Percentiles rank a stretch among this genome's conserved stretches.
phyloP scores from a whole-genome alignment of 37 sponge, comb jelly and placozoan species.

The Corticium candelabrum region DNA sequence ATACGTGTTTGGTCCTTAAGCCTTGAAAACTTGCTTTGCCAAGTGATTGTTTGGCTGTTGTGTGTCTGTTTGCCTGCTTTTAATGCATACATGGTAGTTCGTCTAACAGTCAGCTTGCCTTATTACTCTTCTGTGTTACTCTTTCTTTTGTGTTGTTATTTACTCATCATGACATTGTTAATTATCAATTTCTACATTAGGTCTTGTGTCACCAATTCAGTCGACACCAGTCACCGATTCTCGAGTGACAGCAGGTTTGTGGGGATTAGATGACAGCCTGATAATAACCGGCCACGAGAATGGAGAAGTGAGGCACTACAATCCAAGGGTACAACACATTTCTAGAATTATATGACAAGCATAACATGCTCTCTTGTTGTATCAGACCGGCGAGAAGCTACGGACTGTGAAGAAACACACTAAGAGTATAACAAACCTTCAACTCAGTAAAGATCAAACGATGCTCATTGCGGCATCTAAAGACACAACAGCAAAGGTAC shows the following conservation, averaged over 20 bases:
- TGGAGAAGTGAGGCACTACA: slow-evolving; percentile 61
- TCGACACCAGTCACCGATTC: slow-evolving; percentile 16
- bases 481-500: slow-evolving; percentile 80
- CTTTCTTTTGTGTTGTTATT: too few species aligned
- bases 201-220: neutral
- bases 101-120: too few species aligned
- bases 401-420: slow-evolving; percentile 11
- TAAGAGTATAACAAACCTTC: slow-evolving; percentile 17
- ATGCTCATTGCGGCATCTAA: slow-evolving; percentile 88
- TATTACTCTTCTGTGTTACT: too few species aligned
- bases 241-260: slow-evolving; percentile 71
- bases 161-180: neutral
- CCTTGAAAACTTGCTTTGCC: too few species aligned
- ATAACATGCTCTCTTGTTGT: too few species aligned
- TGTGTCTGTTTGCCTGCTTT: neutral
- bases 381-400: slow-evolving; percentile 15
- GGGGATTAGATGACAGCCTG: slow-evolving; percentile 86
- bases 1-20: too few species aligned
- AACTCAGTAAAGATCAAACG: slow-evolving; percentile 36
- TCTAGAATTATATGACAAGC: too few species aligned
- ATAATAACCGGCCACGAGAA: slow-evolving; percentile 85
- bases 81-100: too few species aligned
- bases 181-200: neutral
- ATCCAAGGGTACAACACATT: slow-evolving; percentile 15
- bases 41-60: slow-evolving; percentile 12